Base-by-base conservation (phyloP, 2,113 vertebrate genomes). In the Piprites chloris region DNA sequence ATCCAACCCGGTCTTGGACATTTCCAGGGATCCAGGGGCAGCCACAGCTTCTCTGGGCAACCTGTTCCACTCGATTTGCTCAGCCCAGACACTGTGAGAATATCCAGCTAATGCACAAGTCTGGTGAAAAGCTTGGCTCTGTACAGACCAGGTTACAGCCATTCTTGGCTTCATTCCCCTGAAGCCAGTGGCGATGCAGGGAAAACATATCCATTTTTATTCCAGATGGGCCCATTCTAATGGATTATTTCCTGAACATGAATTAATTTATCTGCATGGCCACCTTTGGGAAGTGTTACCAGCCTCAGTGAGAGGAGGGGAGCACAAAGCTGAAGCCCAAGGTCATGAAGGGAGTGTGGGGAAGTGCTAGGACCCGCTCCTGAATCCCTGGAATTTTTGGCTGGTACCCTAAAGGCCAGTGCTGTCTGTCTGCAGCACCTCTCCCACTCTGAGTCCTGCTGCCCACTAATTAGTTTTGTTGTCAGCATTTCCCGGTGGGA, bases 111-210 rank as follows among this genome's bases (percentile, higher is more conserved):
- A 66, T 27, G 33, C 50, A 61, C n/a, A 49, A 20, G 22, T 37
- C 11, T 28, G 2, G 3, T 39, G 37, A 58, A 88, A 89, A 71
- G 46, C 76, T 52, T 49, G 21, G n/a, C 32, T 47, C 47, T 37
- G 7, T 24, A 16, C 9, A 4, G 3, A 26, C 33, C 0, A 1
- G 4, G 22, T 55, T 44, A 35, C n/a, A 17, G 62, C 39, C 18
- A 10, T 59, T 46, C 52, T 39, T 71, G 56, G 28, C 42, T 84
- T 55, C 14, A 1, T 66, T 80, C 56, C 46, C 23, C 33, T 62
- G 15, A 35, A 44, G 33, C 26, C 35, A 33, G 32, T 26, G 41
- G 41, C 79, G 49, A 21, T 59, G 19, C 35, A 69, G 13, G 32
- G 42, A 11, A 44, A 49, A 61, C 33, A 30, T 7, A 55, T 0